Base-by-base conservation (phyloP, 2,888 invertebrate genomes). In the Melanargia galathea region DNA sequence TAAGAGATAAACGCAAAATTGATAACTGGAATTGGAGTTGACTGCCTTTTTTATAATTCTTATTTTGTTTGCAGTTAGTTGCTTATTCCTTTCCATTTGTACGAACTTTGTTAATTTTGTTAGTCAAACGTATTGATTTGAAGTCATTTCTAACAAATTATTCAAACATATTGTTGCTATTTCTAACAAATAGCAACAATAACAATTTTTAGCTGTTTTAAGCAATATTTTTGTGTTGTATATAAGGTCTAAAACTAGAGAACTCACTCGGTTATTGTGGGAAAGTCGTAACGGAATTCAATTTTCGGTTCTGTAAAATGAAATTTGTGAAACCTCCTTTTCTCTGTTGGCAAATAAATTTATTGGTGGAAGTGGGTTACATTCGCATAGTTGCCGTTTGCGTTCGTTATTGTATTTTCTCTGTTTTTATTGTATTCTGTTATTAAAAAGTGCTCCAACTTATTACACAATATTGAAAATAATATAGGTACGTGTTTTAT, bases 211-310 rank as follows among this genome's bases (percentile, higher is more conserved):
- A 18, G 40, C 5, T 5, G 38, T 40, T 40, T 40, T 11, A 46
- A 46, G 11, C 46, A 22, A 13, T 13, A 13, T 24, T 22, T 13
- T 46, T 46, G 13, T 24, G 22, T 13, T 24, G 13, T 13, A 13
- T 6, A 22, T 13, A 22, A 46, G 46, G 40, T 40, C 40, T 20
- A 26, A 16, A 49, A 49, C n/a, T 26, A 24, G 2, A 49, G 49
- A 26, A 26, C 26, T 26, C 45, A 8, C n/a, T 86, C 83, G 84
- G 87, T 88, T 89, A 87, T 84, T 73, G 86, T 74, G 74, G 80
- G 82, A 84, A 20, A 65, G 80, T 82, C 83, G 84, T 81, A 80
- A 80, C 84, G 79, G 77, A 87, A 89, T 86, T 86, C 84, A 83
- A 89, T 89, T 88, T 86, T 79, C 75, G 80, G 77, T 83, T 80